Conservation (phyloP, 2,113 vertebrate genomes). For the rabbit (Oryctolagus cuniculus) region mOryCun1.1 NC_091433.1:115956501-115957000, state of each 20-base stretch:
- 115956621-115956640: not conserved
- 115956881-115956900: not conserved
- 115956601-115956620: not conserved
- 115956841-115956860: not conserved
- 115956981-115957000: not conserved
- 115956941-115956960: not conserved
- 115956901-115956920: conserved; percentile 13
- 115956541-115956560: not conserved
- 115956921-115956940: conserved; percentile 59
- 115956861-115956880: not conserved
- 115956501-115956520: not conserved
- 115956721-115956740: not conserved
- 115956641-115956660: not conserved
- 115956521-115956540: too few species aligned
- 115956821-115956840: not conserved
- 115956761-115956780: not conserved
- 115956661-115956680: too few species aligned
- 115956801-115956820: too few species aligned
- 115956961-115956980: conserved; percentile 1
- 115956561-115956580: too few species aligned
- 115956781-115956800: rapidly evolving
- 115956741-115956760: not conserved
- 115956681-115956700: not conserved
- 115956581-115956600: not conserved
- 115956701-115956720: not conserved